A percentile compares a stretch with the other conserved stretches of the same genome.
These are phyloP conservation scores for Notolepis coatsorum DNA, from an alignment of 2,797 vertebrate genomes.

Conservation along the genomic window DNA sequence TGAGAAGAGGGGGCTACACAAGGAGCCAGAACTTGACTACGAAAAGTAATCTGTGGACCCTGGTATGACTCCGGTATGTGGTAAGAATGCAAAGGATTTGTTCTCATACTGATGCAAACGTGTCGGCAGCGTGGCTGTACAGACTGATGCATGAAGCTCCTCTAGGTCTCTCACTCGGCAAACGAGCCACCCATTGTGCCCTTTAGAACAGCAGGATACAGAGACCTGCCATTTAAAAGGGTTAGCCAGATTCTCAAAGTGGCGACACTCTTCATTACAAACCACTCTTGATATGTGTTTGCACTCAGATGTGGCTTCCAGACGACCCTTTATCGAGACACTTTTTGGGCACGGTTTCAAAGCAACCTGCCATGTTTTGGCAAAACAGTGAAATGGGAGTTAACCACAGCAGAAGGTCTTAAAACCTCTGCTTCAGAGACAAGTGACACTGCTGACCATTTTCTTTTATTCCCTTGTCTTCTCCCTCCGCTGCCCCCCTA, in stretches of 20 bases:
- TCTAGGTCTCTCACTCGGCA: slow-evolving; percentile 44
- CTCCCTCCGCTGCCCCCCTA: slow-evolving; percentile 23
- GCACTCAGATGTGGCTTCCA: slow-evolving; percentile 15
- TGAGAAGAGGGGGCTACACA: slow-evolving; percentile 13
- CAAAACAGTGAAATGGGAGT: slow-evolving; percentile 5
- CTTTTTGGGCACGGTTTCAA: slow-evolving; percentile 10
- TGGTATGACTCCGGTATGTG: background rate
- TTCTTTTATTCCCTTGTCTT: slow-evolving; percentile 6
- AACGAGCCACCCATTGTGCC: slow-evolving; percentile 62
- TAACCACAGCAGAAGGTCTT: slow-evolving; percentile 14
- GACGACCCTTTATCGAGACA: slow-evolving; percentile 27
- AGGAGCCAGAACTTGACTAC: slow-evolving; percentile 20
- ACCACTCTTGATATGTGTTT: slow-evolving; percentile 42
- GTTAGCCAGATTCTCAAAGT: slow-evolving; percentile 51
- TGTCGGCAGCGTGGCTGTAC: background rate
- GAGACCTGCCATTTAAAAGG: slow-evolving; percentile 74
- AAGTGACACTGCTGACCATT: slow-evolving; percentile 22
- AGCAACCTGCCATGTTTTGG: background rate
- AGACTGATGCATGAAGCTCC: slow-evolving; percentile 16
- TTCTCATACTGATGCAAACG: background rate
- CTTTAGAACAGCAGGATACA: slow-evolving; percentile 58
- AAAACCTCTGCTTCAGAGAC: slow-evolving; percentile 29
- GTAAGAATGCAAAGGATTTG: background rate
- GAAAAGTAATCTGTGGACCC: background rate
- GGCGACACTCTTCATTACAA: slow-evolving; percentile 65